Conservation (phyloP, 2,888 invertebrate genomes). For the Thelaira solivaga region DNA sequence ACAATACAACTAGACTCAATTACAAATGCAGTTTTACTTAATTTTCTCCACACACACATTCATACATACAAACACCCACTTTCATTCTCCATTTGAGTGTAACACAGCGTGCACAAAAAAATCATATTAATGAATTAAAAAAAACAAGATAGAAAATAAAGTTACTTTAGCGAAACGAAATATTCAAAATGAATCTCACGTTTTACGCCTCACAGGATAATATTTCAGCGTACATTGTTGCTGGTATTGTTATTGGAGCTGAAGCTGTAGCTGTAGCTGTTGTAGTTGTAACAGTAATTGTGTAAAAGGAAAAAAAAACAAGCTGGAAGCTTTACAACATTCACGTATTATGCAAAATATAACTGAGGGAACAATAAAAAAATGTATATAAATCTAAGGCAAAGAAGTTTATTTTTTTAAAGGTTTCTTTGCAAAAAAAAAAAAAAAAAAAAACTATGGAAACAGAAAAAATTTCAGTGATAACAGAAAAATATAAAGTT, state of each 20-base stretch:
- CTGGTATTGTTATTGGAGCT: not conserved
- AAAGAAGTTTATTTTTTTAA: conserved; percentile 20
- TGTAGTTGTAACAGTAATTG: conserved; percentile 7
- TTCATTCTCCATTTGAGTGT: not conserved
- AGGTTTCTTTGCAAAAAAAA: conserved; percentile 36
- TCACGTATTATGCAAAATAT: conserved; percentile 54
- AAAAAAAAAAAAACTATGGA: conserved; percentile 30
- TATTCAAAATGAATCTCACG: conserved; percentile 70
- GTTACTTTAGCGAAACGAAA: conserved; percentile 45
- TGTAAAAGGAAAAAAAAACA: conserved; percentile 12
- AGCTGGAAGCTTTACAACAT: conserved; percentile 16
- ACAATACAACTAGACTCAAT: conserved; percentile 25
- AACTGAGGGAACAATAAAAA: conserved; percentile 57
- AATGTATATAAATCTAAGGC: not conserved
- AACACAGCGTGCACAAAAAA: not conserved
- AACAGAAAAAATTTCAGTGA: conserved; percentile 46
- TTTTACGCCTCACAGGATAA: conserved; percentile 73
- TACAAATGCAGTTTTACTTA: conserved; percentile 45
- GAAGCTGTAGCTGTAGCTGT: conserved; percentile 7
- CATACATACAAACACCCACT: not conserved
- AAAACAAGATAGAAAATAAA: not conserved
- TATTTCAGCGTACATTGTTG: conserved; percentile 69
- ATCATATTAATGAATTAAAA: conserved; percentile 17
- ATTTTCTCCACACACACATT: not conserved
- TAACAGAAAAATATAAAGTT: conserved; percentile 56